Evolutionary conservation across 2,113 vertebrate genomes (phyloP), one percentile per base, ranked within the genome.

Genomic region (Takifugu flavidus): DNA sequence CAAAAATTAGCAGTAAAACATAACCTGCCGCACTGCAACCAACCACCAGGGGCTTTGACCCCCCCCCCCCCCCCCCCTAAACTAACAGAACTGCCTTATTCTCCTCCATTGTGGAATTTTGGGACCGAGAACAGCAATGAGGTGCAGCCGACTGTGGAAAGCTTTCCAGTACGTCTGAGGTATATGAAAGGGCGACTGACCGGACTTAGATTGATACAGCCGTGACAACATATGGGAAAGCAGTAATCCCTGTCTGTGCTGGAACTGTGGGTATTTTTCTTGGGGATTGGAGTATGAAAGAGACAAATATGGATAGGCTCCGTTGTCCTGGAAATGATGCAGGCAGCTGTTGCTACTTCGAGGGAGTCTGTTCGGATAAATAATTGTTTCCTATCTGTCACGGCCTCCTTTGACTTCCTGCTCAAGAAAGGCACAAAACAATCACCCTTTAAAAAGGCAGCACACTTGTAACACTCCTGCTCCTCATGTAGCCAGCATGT

Each of bases 101-200:
- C 81, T 87, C 83, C 84, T 82, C 72, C 62, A 75, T 77, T 82
- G 82, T 72, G 75, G 68, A 82, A 20, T 67, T 75, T 56, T 44
- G 53, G 69, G 67, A 69, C 72, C 57, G 59, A 79, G 76, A 77
- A 62, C 66, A 63, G 72, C 88, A 89, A 81, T 72, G 77, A 89
- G 81, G 90, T 90, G 89, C 86, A 88, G 53, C 25, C 58, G 83
- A 86, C 76, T 77, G 90, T 87, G 90, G 90, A 92, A 92, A 92
- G 78, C 89, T 94, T 95, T 95, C 94, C 94, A 93, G 91, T 93
- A 94, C 93, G 94, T 95, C 95, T 92, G 92, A 83, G 90, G 87
- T 91, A 87, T 92, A 92, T 93, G 91, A 91, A 92, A 91, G 89
- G 87, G 87, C 85, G 72, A 79, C 76, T 88, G 91, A 86, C 89